A percentile compares a stretch with the other conserved stretches of the same genome.
Conservation (phyloP, 2,888 invertebrate genomes). For the Lepas anatifera region DNA sequence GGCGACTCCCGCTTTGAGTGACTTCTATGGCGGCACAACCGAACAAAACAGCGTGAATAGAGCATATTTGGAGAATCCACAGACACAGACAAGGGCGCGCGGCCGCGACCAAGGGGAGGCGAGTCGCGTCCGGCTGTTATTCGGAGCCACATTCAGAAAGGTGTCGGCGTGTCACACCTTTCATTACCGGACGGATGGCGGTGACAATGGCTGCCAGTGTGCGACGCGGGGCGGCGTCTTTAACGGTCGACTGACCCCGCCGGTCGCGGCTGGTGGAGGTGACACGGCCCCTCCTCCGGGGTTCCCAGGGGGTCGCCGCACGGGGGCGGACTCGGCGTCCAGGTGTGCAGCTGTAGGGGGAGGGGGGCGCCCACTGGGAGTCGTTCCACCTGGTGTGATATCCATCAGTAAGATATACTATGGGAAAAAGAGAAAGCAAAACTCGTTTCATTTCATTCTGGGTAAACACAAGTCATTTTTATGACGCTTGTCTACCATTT, state of each 20-base stretch:
- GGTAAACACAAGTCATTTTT: too few relatives aligned
- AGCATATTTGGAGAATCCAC: slow-evolving; percentile 2
- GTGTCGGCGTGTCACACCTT: background rate
- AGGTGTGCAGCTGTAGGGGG: too few relatives aligned
- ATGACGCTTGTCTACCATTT: too few relatives aligned
- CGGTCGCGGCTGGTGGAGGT: too few relatives aligned
- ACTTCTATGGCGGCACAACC: slow-evolving; percentile 1
- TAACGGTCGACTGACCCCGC: background rate
- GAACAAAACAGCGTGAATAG: slow-evolving; percentile 4
- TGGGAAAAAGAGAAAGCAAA: too few relatives aligned
- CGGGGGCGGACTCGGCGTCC: too few relatives aligned
- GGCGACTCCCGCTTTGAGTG: background rate
- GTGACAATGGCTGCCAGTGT: background rate
- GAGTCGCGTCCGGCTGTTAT: background rate
- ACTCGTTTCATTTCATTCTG: too few relatives aligned
- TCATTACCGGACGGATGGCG: background rate
- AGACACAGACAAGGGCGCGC: background rate
- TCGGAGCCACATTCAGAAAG: background rate
- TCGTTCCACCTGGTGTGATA: too few relatives aligned
- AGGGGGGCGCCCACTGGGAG: too few relatives aligned
- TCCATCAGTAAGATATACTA: too few relatives aligned
- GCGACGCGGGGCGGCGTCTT: background rate
- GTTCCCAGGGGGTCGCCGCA: too few relatives aligned
- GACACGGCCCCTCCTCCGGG: too few relatives aligned
- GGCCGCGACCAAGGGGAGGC: background rate